Conservation (phyloP, 2,888 invertebrate species). For the Eretmocerus hayati region DNA sequence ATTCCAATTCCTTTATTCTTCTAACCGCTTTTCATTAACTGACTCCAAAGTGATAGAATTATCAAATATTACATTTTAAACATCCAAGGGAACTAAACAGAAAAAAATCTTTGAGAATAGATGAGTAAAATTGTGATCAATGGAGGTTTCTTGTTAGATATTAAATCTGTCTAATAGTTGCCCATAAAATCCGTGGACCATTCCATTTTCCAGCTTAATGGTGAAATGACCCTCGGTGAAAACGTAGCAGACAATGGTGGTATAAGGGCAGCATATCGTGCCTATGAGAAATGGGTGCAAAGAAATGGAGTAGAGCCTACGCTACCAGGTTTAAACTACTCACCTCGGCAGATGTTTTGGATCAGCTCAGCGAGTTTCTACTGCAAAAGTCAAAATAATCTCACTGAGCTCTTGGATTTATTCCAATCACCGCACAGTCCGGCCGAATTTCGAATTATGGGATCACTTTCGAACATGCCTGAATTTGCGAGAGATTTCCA, state of each 20-base stretch:
- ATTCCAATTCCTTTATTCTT: no score
- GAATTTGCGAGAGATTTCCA: constrained; percentile 55
- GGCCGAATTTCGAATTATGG: constrained; percentile 54
- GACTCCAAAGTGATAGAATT: no score
- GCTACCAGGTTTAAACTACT: constrained; percentile 67
- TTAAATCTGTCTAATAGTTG: no score
- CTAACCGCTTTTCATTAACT: no score
- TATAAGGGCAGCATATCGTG: constrained; percentile 81
- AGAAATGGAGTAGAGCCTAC: constrained; percentile 59
- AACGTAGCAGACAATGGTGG: constrained; percentile 95
- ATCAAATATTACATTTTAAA: no score
- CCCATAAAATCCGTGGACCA: no score
- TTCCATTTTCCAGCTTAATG: constrained; percentile 87
- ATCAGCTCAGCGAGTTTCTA: constrained; percentile 44
- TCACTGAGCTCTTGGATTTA: constrained; percentile 70
- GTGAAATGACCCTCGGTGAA: constrained; percentile 87
- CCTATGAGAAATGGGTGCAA: constrained; percentile 68
- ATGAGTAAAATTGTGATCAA: no score
- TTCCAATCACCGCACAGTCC: constrained; percentile 72
- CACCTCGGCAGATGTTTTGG: constrained; percentile 43
- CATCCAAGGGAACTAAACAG: no score
- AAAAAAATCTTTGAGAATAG: no score
- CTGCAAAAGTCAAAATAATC: constrained; percentile 53
- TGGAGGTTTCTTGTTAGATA: no score
- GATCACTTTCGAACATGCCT: constrained; percentile 54